phyloP scores from a whole-genome alignment of 2,888 invertebrate genomes.

The Andrena marginata region DNA sequence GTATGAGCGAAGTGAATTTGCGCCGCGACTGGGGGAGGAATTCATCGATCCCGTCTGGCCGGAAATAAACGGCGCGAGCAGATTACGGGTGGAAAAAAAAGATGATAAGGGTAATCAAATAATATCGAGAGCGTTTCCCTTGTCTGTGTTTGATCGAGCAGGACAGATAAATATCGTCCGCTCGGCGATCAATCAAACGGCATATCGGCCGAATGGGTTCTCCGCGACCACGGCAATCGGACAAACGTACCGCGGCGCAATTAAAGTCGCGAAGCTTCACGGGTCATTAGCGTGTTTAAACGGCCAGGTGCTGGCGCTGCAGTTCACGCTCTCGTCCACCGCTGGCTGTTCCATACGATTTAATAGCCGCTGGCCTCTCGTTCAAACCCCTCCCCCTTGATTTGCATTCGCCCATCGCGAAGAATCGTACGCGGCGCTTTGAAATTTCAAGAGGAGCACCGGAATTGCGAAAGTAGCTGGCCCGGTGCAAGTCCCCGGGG shows the following conservation, averaged over 20 bases:
- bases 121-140: background rate
- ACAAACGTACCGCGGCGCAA: slow-evolving; percentile 42
- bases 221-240: slow-evolving; percentile 28
- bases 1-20: background rate
- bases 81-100: background rate
- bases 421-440: background rate
- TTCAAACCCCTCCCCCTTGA: background rate
- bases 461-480: too few species aligned
- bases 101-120: background rate
- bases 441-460: too few species aligned
- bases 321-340: background rate
- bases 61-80: background rate
- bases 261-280: slow-evolving; percentile 56
- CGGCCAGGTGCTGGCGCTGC: slow-evolving; percentile 32
- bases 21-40: background rate
- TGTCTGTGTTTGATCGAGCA: slow-evolving; percentile 5
- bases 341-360: background rate
- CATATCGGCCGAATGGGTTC: slow-evolving; percentile 28
- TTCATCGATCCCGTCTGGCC: background rate
- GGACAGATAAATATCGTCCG: background rate
- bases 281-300: slow-evolving; percentile 58
- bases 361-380: background rate
- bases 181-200: slow-evolving; percentile 14
- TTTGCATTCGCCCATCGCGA: background rate
- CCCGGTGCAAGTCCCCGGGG: background rate